Conservation (phyloP, 2,797 vertebrate species). For the Crocodylus rhombifer region DNA sequence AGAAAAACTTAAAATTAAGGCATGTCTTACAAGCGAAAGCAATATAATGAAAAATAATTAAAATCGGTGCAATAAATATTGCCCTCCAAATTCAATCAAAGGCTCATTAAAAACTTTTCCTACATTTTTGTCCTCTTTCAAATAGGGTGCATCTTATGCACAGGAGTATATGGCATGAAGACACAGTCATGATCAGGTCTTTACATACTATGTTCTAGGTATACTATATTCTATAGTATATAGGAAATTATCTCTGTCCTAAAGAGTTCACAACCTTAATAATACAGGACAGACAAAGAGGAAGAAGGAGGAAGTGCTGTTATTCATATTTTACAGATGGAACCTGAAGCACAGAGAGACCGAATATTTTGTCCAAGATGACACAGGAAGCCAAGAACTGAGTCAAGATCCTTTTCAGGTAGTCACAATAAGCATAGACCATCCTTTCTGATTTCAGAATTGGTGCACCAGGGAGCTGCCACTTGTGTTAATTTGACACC, state of each 20-base stretch:
- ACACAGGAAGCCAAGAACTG: background rate
- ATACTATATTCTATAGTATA: background rate
- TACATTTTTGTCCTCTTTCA: too few species aligned
- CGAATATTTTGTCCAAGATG: background rate
- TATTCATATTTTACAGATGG: rapidly evolving
- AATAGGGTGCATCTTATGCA: too few species aligned
- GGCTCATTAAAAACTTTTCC: too few species aligned
- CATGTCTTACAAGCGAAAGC: too few species aligned
- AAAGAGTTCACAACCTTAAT: background rate
- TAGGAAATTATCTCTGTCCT: background rate
- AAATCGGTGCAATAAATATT: too few species aligned
- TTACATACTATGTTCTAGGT: too few species aligned
- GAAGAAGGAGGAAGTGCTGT: background rate
- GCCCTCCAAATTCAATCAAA: too few species aligned
- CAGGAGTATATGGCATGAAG: too few species aligned
- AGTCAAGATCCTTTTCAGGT: background rate
- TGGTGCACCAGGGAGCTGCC: background rate
- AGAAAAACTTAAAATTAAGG: too few species aligned
- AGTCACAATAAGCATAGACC: background rate
- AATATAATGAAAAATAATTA: too few species aligned
- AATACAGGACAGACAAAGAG: background rate
- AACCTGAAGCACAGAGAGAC: background rate
- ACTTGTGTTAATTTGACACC: background rate
- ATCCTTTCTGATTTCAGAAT: background rate
- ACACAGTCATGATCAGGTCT: background rate